These are phyloP conservation scores for Vesta saturnalis DNA, from an alignment of 2,888 invertebrate genomes.

Conservation along the genomic window DNA sequence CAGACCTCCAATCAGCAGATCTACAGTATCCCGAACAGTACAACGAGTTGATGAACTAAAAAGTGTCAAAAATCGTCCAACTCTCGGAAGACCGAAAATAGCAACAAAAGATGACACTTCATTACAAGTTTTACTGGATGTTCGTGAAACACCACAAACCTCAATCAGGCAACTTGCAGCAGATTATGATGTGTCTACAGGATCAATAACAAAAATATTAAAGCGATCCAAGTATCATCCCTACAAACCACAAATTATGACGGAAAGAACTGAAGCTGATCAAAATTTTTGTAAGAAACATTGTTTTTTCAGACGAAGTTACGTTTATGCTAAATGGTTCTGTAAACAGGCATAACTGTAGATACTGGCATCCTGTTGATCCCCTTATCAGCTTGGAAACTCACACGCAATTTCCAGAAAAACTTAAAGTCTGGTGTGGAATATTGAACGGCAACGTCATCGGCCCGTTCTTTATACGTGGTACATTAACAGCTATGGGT, in stretches of 20 bases:
- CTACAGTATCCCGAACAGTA: background rate
- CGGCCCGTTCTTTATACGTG: too few relatives aligned
- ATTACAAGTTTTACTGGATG: slow-evolving; percentile 13
- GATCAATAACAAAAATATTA: slow-evolving; percentile 16
- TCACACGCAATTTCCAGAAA: too few relatives aligned
- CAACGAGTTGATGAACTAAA: slow-evolving; percentile 9
- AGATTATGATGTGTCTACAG: slow-evolving; percentile 13
- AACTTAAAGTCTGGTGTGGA: too few relatives aligned
- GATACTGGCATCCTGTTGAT: slow-evolving; percentile 46
- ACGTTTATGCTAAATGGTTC: slow-evolving; percentile 11
- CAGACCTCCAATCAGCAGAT: too few relatives aligned
- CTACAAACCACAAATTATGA: background rate
- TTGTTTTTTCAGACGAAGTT: slow-evolving; percentile 5
- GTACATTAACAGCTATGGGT: too few relatives aligned
- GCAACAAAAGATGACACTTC: background rate
- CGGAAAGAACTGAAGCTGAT: background rate
- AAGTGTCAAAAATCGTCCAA: slow-evolving; percentile 17
- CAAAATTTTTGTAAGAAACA: background rate
- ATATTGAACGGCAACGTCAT: too few relatives aligned
- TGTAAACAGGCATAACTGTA: background rate
- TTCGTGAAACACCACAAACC: slow-evolving; percentile 6
- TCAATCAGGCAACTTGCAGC: slow-evolving; percentile 16
- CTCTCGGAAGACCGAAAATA: slow-evolving; percentile 3
- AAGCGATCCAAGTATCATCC: slow-evolving; percentile 1
- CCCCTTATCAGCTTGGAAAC: too few relatives aligned